Evolutionary conservation across 2,888 invertebrate species (phyloP), one percentile per base, ranked within the genome.

Genomic region (Craniophora ligustri): DNA sequence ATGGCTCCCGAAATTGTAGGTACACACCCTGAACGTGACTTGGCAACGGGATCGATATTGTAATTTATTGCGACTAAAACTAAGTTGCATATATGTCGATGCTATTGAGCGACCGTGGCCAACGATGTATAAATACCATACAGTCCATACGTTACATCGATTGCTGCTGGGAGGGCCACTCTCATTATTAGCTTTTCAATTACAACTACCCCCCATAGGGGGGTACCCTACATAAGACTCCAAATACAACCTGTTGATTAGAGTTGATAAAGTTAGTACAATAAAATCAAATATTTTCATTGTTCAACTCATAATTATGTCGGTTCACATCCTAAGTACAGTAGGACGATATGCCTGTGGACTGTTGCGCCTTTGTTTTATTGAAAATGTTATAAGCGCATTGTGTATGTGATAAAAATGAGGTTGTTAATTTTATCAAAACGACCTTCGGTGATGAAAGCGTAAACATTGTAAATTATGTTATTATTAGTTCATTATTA

Each of bases 11-110:
- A 81, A 82, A 80, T 69, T 36, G 15, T 63, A 30, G 70, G 76
- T 78, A 82, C 68, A 72, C 71, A 72, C 76, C 67, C 74, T 54
- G 79, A 79, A 88, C 87, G 88, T 88, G 88, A 85, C 89, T 87
- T 88, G 88, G 88, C 90, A 87, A 78, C 83, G 76, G 72, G 79
- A 84, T 82, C 84, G 80, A 84, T 83, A 82, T 72, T 78, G 75
- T 79, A 74, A 69, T 72, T 72, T 75, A 69, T 72, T 64, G 76
- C 75, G 67, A 66, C 75, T 71, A 67, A 60, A n/a, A n/a, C n/a
- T n/a, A n/a, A 62, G 60, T 62, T 65, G 60, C 66, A 57, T 72
- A 57, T 72, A 72, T 57, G 54, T 57, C 60, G 63, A 45, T 57
- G 57, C 56, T 73, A 64, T 70, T 54, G 61, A 59, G 51, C 67